Percentiles rank a stretch among this genome's conserved stretches.
Evolutionary conservation across 2,113 vertebrate species (phyloP).

Genomic region (Hucho hucho): DNA sequence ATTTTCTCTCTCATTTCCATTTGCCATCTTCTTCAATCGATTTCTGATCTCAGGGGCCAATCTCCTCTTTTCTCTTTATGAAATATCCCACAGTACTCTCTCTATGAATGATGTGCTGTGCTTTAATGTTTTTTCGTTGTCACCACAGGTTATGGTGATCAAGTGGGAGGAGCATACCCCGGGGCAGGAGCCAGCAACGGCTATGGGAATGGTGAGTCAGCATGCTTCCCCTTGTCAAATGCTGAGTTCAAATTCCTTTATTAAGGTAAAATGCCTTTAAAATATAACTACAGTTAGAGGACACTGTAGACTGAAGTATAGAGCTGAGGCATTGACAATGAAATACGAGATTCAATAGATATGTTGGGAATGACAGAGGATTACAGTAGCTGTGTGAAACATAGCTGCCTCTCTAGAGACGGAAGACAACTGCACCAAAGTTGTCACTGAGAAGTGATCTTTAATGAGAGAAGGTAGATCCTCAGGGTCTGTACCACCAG

Average conservation of each 20-base stretch:
- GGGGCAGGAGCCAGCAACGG: conserved; percentile 30
- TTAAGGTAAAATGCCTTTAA: not conserved
- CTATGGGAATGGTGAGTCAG: conserved; percentile 9
- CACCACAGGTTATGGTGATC: conserved; percentile 51
- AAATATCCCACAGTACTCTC: too few relatives aligned
- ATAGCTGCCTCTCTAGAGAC: not conserved
- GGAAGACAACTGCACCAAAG: not conserved
- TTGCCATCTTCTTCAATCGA: too few relatives aligned
- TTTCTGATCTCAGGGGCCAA: too few relatives aligned
- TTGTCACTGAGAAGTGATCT: not conserved
- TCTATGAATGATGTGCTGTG: not conserved
- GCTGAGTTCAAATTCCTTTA: not conserved
- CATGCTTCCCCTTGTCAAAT: not conserved
- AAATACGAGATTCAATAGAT: not conserved
- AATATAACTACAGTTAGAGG: not conserved
- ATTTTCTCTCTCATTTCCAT: too few relatives aligned
- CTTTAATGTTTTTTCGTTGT: not conserved
- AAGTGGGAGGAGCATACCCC: conserved; percentile 41
- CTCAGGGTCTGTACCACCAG: not conserved
- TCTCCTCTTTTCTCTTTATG: too few relatives aligned
- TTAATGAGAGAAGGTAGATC: not conserved
- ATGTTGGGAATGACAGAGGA: not conserved
- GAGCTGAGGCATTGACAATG: not conserved
- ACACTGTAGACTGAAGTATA: not conserved
- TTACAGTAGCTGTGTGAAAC: not conserved